Evolutionary conservation across 2,797 vertebrate genomes (phyloP).

Genomic region (Pipistrellus pipistrellus): DNA sequence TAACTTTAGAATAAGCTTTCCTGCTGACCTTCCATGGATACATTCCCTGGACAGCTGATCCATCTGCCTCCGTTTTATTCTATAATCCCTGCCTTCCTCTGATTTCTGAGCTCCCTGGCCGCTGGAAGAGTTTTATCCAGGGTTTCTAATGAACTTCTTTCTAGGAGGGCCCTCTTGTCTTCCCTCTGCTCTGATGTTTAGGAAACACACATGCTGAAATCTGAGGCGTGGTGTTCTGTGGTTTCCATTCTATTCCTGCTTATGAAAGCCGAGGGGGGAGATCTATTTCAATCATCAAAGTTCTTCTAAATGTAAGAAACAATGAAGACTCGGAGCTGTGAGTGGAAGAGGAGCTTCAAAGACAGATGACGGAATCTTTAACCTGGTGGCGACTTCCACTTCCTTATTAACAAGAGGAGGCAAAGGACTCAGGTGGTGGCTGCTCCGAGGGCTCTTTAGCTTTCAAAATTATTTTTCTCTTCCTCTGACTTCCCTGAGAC

Average conservation of each 20-base stretch:
- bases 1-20: background rate
- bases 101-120: constrained; percentile 11
- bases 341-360: background rate
- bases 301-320: background rate
- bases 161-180: background rate
- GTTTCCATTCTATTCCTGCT: background rate
- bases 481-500: background rate
- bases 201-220: background rate
- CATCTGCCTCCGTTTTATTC: background rate
- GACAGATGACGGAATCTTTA: background rate
- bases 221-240: background rate
- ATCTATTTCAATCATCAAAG: background rate
- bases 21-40: background rate
- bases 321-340: background rate
- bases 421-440: background rate
- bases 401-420: background rate
- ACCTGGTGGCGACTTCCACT: background rate
- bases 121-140: background rate
- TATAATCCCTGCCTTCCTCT: background rate
- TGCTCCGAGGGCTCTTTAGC: background rate
- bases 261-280: background rate
- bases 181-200: background rate
- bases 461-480: background rate
- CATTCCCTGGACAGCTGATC: background rate
- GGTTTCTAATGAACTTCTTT: constrained; percentile 19